Conservation (phyloP, 2,888 invertebrate species). For the Macrosiphum euphorbiae region DNA sequence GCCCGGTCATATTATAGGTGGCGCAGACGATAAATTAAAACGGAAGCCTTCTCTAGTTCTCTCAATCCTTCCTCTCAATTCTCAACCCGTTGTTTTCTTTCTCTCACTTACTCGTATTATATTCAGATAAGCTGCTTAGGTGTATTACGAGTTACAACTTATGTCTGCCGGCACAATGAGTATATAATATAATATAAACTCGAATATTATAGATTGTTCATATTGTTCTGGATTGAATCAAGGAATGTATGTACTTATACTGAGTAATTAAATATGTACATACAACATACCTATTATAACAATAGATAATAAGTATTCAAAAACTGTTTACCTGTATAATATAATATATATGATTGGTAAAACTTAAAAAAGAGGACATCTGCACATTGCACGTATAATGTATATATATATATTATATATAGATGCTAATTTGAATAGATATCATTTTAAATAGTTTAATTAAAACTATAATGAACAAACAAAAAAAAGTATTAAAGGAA, state of each 20-base stretch:
- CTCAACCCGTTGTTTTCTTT: not conserved
- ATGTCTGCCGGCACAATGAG: not conserved
- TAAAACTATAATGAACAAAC: not conserved
- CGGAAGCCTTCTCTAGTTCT: slow-evolving; percentile 54
- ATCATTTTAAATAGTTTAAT: not conserved
- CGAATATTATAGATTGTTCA: slow-evolving; percentile 33
- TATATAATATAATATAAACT: not conserved
- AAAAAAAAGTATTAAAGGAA: not conserved
- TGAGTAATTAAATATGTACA: slow-evolving; percentile 20
- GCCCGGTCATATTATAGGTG: slow-evolving; percentile 59
- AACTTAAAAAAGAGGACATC: not conserved
- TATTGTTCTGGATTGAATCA: slow-evolving; percentile 48
- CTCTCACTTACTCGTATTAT: slow-evolving; percentile 25
- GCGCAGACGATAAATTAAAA: slow-evolving; percentile 62
- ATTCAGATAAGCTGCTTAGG: slow-evolving; percentile 40
- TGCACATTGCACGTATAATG: not conserved
- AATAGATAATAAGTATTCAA: not conserved
- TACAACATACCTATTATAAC: not conserved
- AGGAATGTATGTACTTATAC: not conserved
- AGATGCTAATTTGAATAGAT: not conserved
- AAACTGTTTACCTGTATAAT: not conserved
- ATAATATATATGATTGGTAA: not conserved
- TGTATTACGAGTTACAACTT: slow-evolving; percentile 17
- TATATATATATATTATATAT: not conserved
- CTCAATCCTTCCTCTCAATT: slow-evolving; percentile 36